These are phyloP conservation scores for Poecilobothrus nobilitatus DNA, from an alignment of 2,888 invertebrate species.

Conservation along the genomic window DNA sequence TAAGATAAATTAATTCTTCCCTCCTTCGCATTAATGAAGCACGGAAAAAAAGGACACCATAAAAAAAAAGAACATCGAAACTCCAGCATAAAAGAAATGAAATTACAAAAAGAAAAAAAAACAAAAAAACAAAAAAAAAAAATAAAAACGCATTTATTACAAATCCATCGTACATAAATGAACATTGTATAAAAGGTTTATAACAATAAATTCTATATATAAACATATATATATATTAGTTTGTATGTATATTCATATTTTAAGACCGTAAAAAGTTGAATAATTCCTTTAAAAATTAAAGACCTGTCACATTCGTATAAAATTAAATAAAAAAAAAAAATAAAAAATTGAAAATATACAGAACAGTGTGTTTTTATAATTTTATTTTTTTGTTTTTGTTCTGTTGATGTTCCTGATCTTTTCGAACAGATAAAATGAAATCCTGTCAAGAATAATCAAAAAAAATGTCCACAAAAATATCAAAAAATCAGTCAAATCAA, in stretches of 20 bases:
- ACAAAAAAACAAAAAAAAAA: not conserved
- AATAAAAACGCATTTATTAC: not conserved
- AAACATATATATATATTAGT: no score
- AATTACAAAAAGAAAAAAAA: not conserved
- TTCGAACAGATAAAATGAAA: slow-evolving; percentile 3
- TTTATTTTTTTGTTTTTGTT: no score
- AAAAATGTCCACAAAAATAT: slow-evolving; percentile 4
- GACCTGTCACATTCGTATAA: slow-evolving; percentile 2
- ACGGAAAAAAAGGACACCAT: no score
- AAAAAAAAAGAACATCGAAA: no score
- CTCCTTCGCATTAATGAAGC: not conserved
- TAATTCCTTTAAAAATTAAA: not conserved
- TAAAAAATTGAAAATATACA: no score
- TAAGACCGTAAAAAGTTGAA: no score
- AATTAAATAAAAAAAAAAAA: not conserved
- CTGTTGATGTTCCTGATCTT: not conserved
- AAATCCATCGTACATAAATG: no score
- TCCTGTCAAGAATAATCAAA: not conserved
- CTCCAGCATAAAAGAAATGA: no score
- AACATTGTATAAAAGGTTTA: no score
- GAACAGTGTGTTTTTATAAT: no score
- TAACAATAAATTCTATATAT: no score
- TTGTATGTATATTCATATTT: no score
- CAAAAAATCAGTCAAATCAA: not conserved
- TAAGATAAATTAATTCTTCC: slow-evolving; percentile 2